These are phyloP conservation scores for Danio albolineatus DNA, from an alignment of 2,797 vertebrate species.

Conservation along the genomic window DNA sequence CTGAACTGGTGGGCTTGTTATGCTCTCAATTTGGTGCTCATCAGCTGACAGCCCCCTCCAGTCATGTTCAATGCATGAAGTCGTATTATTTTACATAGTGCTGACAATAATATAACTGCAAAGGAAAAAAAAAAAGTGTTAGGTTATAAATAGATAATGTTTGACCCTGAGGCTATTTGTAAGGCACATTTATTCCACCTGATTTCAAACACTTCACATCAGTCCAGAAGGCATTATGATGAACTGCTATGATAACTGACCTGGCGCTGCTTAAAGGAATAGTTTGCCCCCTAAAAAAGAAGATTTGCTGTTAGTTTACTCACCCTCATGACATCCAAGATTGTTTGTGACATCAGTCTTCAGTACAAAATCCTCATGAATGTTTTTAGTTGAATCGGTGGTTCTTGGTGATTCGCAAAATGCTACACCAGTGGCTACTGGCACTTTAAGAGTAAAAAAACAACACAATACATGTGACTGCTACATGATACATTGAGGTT, in stretches of 20 bases:
- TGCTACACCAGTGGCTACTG: too few relatives aligned
- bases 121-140: not conserved
- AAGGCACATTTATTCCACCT: not conserved
- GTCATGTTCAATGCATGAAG: constrained; percentile 25
- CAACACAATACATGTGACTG: too few relatives aligned
- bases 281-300: too few relatives aligned
- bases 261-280: not conserved
- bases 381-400: too few relatives aligned
- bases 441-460: too few relatives aligned
- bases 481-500: too few relatives aligned
- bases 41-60: constrained; percentile 3
- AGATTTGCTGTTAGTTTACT: too few relatives aligned
- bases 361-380: too few relatives aligned
- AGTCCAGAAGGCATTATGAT: not conserved
- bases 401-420: too few relatives aligned
- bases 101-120: constrained; percentile 6
- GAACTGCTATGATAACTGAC: not conserved
- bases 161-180: not conserved
- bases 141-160: constrained; percentile 6
- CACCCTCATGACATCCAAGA: too few relatives aligned
- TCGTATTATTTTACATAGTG: constrained; percentile 28
- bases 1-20: constrained; percentile 15
- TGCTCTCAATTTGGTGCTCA: constrained; percentile 1
- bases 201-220: not conserved
- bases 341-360: too few relatives aligned